Percentiles rank a stretch among this genome's conserved stretches.
Evolutionary conservation across 2,113 vertebrate species (phyloP).

Genomic region (Trichomycterus rosablanca): DNA sequence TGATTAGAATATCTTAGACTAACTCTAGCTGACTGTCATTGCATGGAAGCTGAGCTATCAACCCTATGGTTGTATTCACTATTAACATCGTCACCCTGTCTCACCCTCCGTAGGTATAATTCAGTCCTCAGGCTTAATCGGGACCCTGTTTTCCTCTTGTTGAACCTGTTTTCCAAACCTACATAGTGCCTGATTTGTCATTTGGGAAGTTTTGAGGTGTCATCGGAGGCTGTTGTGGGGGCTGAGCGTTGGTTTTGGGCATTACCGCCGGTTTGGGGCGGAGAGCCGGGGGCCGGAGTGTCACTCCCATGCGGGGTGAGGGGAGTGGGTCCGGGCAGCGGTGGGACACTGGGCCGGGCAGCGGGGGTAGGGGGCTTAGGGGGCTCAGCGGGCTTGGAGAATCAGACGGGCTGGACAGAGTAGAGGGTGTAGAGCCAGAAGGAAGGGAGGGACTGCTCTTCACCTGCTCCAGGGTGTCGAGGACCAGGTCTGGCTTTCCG

Average conservation of each 20-base stretch:
- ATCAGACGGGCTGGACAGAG: constrained; percentile 79
- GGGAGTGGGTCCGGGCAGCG: constrained; percentile 73
- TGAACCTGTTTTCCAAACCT: constrained; percentile 55
- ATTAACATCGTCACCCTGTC: constrained; percentile 64
- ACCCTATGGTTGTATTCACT: constrained; percentile 59
- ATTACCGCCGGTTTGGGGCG: constrained; percentile 91
- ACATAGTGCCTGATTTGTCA: constrained; percentile 99
- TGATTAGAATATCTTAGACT: constrained; percentile 67
- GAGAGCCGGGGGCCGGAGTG: constrained; percentile 88
- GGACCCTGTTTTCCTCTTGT: constrained; percentile 61
- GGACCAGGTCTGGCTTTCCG: constrained; percentile 88
- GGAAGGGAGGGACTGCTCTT: constrained; percentile 74
- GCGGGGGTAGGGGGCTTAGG: constrained; percentile 58
- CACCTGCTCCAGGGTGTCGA: constrained; percentile 94
- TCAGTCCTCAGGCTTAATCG: constrained; percentile 56
- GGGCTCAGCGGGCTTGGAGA: constrained; percentile 82
- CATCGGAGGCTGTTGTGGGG: constrained; percentile 62
- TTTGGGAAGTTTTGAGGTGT: constrained; percentile 78
- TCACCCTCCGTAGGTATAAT: constrained; percentile 50
- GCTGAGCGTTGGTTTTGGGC: constrained; percentile 85
- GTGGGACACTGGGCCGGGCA: constrained; percentile 54
- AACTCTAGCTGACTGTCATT: constrained; percentile 54
- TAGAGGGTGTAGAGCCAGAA: constrained; percentile 64
- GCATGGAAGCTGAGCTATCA: constrained; percentile 42
- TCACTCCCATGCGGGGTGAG: constrained; percentile 83